These are phyloP conservation scores for Paratilapia polleni DNA, from an alignment of 2,113 vertebrate species.

Conservation along the genomic window DNA sequence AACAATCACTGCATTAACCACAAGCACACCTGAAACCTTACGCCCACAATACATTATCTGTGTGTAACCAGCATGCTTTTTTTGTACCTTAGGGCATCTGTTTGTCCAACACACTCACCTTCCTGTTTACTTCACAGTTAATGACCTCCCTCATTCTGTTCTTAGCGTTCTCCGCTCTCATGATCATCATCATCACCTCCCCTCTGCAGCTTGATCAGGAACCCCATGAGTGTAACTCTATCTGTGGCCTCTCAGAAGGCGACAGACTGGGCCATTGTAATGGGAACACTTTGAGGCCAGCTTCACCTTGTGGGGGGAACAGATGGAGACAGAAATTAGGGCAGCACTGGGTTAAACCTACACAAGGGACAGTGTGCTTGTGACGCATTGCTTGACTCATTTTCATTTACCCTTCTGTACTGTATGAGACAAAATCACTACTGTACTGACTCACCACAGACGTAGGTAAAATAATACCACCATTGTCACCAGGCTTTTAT, in stretches of 20 bases:
- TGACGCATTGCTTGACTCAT: not conserved
- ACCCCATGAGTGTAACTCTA: constrained; percentile 58
- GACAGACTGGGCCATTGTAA: not conserved
- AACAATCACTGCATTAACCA: not conserved
- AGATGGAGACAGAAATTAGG: constrained; percentile 26
- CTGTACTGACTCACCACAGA: not conserved
- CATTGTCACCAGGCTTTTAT: not conserved
- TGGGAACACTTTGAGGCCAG: not conserved
- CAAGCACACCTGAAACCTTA: constrained; percentile 5
- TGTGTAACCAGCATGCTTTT: not conserved
- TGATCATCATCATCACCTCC: not conserved
- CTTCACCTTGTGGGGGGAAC: not conserved
- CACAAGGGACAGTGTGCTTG: not conserved
- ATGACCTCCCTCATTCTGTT: constrained; percentile 17
- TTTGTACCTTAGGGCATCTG: not conserved
- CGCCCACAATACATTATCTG: not conserved
- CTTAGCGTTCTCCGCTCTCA: not conserved
- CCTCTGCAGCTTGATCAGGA: not conserved
- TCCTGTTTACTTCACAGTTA: not conserved
- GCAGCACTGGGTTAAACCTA: not conserved
- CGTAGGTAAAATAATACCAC: not conserved
- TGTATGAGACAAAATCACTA: not conserved
- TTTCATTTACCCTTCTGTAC: not conserved
- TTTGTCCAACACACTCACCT: not conserved
- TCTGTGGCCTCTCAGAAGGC: constrained; percentile 14